Evolutionary conservation across 37 sponge, comb jelly and placozoan genomes (phyloP), one percentile per base, ranked within the genome.

Genomic region (Amphimedon queenslandica): DNA sequence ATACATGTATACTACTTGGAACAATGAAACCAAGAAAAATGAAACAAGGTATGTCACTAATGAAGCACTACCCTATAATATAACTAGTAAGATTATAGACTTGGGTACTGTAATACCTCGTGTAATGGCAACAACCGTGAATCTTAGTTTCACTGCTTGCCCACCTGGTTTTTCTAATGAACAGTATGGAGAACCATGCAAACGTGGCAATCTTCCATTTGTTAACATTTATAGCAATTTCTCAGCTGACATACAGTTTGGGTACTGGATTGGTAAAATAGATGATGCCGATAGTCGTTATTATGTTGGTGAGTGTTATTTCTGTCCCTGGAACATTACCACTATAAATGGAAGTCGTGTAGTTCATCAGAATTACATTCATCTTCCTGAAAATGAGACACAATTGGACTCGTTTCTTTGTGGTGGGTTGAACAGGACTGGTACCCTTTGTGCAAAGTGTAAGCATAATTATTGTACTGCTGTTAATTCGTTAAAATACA

Each of bases 361-460:
- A 25, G 28, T n/a, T 60, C 28, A n/a, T 6, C 5, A 5, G 28
- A n/a, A 60, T 25, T 60, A 60, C 28, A 5, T 60, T n/a, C 8
- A 5, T 11, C 21, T 60, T 6, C 61, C 61, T 11, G 23, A 13
- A 60, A n/a, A 60, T 11, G 5, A 11, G 5, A 25, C 8, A 25
- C 24, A 60, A 6, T 25, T 60, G 5, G 61, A 60, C 5, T 5
- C 21, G 5, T n/a, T 25, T n/a, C 28, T 60, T 6, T 60, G 61
- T 60, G 27, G 21, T 25, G 27, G 21, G 61, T 60, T 60, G 27
- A 75, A 75, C 43, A 28, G 76, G 20, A 63, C 31, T 10, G 66
- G 66, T 13, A 65, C 63, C 13, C 65, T 75, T 18, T 75, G 76
- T 75, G 65, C 65, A 13, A 4, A 61, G 30, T 75, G 76, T 63